Percentiles rank a stretch among this genome's conserved stretches.
phyloP scores from a whole-genome alignment of 1,140 invertebrate genomes.

The Pseudomyrmex sp. region DNA sequence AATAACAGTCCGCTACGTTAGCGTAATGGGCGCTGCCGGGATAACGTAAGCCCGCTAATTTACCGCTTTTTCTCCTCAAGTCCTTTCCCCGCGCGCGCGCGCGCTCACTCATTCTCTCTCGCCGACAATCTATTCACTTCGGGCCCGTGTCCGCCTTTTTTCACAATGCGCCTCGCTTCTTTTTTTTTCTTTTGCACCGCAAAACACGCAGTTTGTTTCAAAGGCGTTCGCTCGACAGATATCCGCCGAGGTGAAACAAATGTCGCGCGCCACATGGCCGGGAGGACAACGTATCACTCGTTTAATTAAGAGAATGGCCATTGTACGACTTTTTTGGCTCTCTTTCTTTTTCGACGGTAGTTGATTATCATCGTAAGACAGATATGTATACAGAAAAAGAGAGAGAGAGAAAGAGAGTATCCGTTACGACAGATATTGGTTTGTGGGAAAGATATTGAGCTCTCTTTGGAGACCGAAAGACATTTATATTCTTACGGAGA shows the following conservation, averaged over 20 bases:
- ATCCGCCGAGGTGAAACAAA: conserved; percentile 1
- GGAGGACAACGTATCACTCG: conserved; percentile 2
- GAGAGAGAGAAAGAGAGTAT: no score
- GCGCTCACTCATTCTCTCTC: conserved; percentile 12
- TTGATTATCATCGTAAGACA: no score
- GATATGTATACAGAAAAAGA: no score
- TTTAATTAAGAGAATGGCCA: conserved; percentile 7
- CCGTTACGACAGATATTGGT: no score
- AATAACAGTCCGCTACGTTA: conserved; percentile 80
- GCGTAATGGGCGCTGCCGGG: conserved; percentile 79
- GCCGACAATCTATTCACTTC: conserved; percentile 48
- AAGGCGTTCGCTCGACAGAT: conserved; percentile 48
- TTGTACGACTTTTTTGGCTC: not conserved
- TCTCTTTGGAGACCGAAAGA: no score
- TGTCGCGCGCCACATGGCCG: conserved; percentile 9
- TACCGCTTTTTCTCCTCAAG: conserved; percentile 67
- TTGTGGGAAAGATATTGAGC: no score
- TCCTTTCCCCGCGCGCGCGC: conserved; percentile 29
- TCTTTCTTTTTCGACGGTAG: no score
- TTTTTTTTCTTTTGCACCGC: conserved; percentile 17
- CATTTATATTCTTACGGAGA: not conserved
- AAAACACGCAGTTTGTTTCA: conserved; percentile 51
- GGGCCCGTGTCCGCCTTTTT: conserved; percentile 27
- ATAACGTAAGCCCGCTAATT: conserved; percentile 81
- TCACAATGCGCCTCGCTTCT: conserved; percentile 9